Evolutionary conservation across 2,797 vertebrate genomes (phyloP).

Genomic region (Ptychadena robeensis): DNA sequence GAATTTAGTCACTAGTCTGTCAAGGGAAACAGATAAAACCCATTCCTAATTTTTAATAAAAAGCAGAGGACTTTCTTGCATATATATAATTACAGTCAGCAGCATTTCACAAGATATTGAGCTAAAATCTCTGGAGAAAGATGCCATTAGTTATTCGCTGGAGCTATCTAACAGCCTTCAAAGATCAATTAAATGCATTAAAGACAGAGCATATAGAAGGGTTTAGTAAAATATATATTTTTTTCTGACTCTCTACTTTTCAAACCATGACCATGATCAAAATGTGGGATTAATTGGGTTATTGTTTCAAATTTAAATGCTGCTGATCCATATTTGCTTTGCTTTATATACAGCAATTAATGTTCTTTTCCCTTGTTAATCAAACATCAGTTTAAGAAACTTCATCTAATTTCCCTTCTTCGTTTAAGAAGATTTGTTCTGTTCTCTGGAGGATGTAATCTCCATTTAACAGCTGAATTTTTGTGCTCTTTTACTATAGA

Average conservation of each 20-base stretch:
- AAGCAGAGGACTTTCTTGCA: no score
- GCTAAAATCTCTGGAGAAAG: no score
- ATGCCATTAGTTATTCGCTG: not conserved
- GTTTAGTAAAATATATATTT: not conserved
- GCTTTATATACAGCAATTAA: not conserved
- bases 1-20: no score
- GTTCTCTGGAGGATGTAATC: slow-evolving; percentile 59
- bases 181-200: not conserved
- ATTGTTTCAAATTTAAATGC: not conserved
- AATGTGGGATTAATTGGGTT: not conserved
- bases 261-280: not conserved
- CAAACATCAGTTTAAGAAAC: slow-evolving; percentile 5
- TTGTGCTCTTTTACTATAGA: slow-evolving; percentile 11
- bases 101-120: no score
- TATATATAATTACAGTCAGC: no score
- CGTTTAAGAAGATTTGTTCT: slow-evolving; percentile 16
- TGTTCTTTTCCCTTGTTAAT: not conserved
- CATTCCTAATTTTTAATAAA: no score
- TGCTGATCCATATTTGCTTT: not conserved
- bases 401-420: slow-evolving; percentile 5
- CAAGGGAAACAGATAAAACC: no score
- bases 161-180: not conserved
- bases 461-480: slow-evolving; percentile 49
- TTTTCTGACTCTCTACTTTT: no score
- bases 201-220: not conserved